phyloP scores from a whole-genome alignment of 1,140 invertebrate species.

The Calephelis virginiensis region DNA sequence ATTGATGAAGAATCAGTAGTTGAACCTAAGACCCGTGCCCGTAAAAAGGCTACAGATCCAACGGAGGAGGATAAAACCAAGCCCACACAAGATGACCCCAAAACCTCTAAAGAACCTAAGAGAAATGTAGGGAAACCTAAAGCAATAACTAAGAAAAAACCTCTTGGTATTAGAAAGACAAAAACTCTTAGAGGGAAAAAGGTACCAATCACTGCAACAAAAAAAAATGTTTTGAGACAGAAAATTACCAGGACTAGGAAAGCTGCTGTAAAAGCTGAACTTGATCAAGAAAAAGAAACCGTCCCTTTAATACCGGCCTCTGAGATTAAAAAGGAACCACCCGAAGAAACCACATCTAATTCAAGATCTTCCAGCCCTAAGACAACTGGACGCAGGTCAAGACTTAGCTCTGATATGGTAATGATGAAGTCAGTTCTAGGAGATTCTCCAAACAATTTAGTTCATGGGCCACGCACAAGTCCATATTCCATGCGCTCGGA shows the following conservation, averaged over 20 bases:
- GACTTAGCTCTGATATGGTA: slow-evolving; percentile 68
- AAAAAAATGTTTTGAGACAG: slow-evolving; percentile 64
- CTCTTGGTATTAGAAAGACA: slow-evolving; percentile 67
- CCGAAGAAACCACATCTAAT: slow-evolving; percentile 57
- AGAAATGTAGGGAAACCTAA: slow-evolving; percentile 59
- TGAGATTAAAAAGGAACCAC: slow-evolving; percentile 73
- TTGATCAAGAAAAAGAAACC: slow-evolving; percentile 59
- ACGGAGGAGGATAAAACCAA: slow-evolving; percentile 62
- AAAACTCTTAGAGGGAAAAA: slow-evolving; percentile 71
- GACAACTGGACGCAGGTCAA: slow-evolving; percentile 58
- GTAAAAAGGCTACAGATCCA: slow-evolving; percentile 66
- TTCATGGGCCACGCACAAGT: slow-evolving; percentile 67
- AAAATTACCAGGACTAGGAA: slow-evolving; percentile 53
- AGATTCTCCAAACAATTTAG: slow-evolving; percentile 57
- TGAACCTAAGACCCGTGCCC: slow-evolving; percentile 69
- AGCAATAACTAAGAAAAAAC: slow-evolving; percentile 62
- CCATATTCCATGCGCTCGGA: slow-evolving; percentile 80
- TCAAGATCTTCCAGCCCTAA: slow-evolving; percentile 74
- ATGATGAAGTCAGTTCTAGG: slow-evolving; percentile 70
- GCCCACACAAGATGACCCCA: slow-evolving; percentile 61
- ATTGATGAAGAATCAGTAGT: slow-evolving; percentile 64
- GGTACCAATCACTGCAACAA: slow-evolving; percentile 38
- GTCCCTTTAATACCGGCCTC: slow-evolving; percentile 60
- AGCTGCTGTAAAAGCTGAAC: slow-evolving; percentile 45
- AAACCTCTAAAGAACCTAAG: slow-evolving; percentile 63